phyloP scores from a whole-genome alignment of 2,888 invertebrate genomes.

The Cenopis cana region DNA sequence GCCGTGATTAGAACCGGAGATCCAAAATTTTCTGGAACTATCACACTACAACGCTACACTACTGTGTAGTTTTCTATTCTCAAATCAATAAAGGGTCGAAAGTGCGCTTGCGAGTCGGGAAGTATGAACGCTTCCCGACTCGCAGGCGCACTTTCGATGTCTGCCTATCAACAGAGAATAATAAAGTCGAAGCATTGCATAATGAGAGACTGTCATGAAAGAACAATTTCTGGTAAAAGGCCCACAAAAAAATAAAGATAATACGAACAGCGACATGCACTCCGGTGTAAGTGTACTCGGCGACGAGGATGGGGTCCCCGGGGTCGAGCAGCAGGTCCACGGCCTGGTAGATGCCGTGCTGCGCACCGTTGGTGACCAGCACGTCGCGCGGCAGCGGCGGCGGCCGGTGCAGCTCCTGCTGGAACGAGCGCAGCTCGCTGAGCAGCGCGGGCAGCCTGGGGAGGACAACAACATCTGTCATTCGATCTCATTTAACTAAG shows the following conservation, averaged over 20 bases:
- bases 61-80: no score
- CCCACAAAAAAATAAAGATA: not conserved
- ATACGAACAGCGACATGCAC: conserved; percentile 87
- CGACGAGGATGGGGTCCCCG: conserved; percentile 89
- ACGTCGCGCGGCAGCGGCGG: conserved; percentile 87
- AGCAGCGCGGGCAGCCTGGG: conserved; percentile 85
- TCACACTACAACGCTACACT: no score
- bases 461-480: not conserved
- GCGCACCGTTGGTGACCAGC: conserved; percentile 90
- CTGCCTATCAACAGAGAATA: no score
- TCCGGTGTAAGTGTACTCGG: conserved; percentile 90
- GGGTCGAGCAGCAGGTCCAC: conserved; percentile 89
- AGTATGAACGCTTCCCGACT: no score
- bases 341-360: conserved; percentile 91
- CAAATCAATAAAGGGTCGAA: no score
- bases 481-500: no score
- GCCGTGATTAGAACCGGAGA: no score
- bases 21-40: no score
- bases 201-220: no score
- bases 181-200: no score
- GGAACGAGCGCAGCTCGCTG: conserved; percentile 86
- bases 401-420: conserved; percentile 87
- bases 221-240: not conserved
- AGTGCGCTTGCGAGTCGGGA: no score
- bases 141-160: no score